Evolutionary conservation across 30 jellyfish, hydroid and myxozoan species (phyloP), one percentile per base, ranked within the genome.

Genomic region (Aurelia aurita complex sp. Pacific): DNA sequence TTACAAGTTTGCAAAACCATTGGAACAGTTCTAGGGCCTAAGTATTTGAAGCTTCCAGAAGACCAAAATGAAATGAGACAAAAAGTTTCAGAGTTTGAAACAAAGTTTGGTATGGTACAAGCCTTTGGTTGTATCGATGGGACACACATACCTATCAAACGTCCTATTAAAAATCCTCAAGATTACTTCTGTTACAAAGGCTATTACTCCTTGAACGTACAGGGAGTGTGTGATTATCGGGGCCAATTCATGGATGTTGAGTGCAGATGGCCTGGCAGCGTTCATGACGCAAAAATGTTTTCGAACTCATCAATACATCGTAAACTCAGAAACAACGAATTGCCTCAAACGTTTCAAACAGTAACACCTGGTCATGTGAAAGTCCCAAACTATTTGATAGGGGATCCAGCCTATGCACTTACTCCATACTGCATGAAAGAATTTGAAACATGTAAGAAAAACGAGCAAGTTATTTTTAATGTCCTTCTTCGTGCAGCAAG

Each of bases 101-200:
- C 90, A 73, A 80, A 88, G 65, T 88, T 61, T 64, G 97, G 89
- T 13, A 88, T 81, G 84, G 76, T 74, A 29, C 97, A 88, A 50
- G 92, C 97, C 23, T 88, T 88, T 80, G 93, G 97, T 12, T 88
- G 93, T 53, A 73, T 88, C 43, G 89, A 88, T 88, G 97, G 93
- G 74, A 88, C 97, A 10, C 97, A 88, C 67, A 59, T 79, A 38
- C 88, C 92, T 23, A 88, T 88, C 72, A 80, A 55, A 17, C 71
- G 88, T 63, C 97, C 92, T 19, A 23, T 43, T 32, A 29, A 29
- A 29, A 51, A 65, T 64, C 64, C 89, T 1, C 88, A 81, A 72
- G 97, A 88, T 60, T 88, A 79, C 72, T 80, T 70, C 54, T 32
- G 88, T 63, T 88, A 69, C 89, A 80, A 88, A 70, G 83, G 83